Evolutionary conservation across 2,113 vertebrate species (phyloP), one percentile per base, ranked within the genome.

Genomic region (Stictonetta naevosa): DNA sequence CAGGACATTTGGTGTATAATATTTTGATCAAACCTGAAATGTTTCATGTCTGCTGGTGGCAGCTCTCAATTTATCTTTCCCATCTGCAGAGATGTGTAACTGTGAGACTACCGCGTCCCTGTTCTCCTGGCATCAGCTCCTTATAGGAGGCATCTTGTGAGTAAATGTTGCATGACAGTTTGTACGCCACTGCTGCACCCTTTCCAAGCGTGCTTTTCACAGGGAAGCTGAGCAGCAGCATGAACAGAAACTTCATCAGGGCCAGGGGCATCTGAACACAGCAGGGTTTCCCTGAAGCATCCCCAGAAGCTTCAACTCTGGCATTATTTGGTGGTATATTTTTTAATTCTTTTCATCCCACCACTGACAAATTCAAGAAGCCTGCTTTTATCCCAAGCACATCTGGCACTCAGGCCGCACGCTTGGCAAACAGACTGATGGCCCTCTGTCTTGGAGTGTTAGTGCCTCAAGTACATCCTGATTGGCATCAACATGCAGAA

Each of bases 391-490:
- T 76, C 93, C 83, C 67, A 29, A 66, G 86, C 88, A 89, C 95
- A 96, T 94, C 95, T 97, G 93, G 93, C 96, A 90, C 86, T 95
- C 59, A 13, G 90, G 90, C 83, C 33, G 1, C 0, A 8, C 53
- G 42, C 90, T 93, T 93, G 95, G 95, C 90, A 93, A 82, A 62
- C 55, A 73, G 48, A 73, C 71, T 68, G 77, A 94, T 63, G 86
- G 88, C 91, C 77, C 88, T 95, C 95, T 96, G 77, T 86, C 86
- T 93, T 69, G 53, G 88, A 93, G 46, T 4, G 2, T 9, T 60
- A 94, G 86, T 66, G 83, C 83, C 92, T 94, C 86, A 89, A 93
- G 83, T 93, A 92, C 95, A 91, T 89, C 92, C 96, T 96, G 95
- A 92, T 46, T 93, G 92, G 92, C 92, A 96, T 91, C 83, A 73